Evolutionary conservation across 2,797 vertebrate species (phyloP).

Genomic region (Sylvia borin): DNA sequence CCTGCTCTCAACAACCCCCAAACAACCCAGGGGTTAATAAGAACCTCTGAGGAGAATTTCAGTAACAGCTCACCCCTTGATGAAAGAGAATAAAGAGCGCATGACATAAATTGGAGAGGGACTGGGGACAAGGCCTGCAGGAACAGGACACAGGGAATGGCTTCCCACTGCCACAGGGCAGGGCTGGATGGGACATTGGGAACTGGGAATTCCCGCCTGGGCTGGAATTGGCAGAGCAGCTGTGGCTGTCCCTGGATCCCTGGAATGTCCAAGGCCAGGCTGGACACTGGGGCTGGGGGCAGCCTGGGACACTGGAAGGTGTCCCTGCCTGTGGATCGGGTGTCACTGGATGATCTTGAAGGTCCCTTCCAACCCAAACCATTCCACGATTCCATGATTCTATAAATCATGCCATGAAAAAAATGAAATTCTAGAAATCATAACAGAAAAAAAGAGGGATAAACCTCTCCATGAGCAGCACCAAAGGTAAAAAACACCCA

Average conservation of each 20-base stretch:
- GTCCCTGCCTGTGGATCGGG: not conserved
- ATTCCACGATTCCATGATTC: not conserved
- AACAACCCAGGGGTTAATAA: not conserved
- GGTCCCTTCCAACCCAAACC: not conserved
- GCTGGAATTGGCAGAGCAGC: not conserved
- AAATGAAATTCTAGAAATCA: not conserved
- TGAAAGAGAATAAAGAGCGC: not conserved
- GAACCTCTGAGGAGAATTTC: not conserved
- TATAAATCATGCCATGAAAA: not conserved
- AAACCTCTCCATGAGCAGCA: not conserved
- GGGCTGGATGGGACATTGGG: rapidly evolving
- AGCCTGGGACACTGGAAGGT: rapidly evolving
- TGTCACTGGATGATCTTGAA: rapidly evolving
- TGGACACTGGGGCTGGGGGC: not conserved
- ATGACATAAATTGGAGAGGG: not conserved
- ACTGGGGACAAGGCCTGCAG: rapidly evolving
- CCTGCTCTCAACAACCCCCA: not conserved
- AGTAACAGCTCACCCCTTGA: not conserved
- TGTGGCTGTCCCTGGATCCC: not conserved
- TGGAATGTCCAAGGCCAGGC: rapidly evolving
- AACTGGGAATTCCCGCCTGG: not conserved
- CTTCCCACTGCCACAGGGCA: not conserved
- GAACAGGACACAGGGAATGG: not conserved
- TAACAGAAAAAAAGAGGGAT: not conserved
- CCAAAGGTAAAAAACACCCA: not conserved